phyloP scores from a whole-genome alignment of 2,888 invertebrate species.

The Gymnosoma rotundatum region DNA sequence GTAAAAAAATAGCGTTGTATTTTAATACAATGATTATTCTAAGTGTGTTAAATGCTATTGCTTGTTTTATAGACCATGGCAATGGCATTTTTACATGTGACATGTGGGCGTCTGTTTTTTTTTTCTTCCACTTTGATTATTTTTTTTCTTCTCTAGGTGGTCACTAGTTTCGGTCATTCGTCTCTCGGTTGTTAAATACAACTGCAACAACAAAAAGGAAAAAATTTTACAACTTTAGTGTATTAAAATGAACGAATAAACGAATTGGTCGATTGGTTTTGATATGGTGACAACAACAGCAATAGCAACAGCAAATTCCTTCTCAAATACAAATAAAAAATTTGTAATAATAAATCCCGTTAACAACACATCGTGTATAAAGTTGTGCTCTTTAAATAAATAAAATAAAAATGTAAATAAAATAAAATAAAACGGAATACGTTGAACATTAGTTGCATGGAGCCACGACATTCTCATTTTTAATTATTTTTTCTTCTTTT shows the following conservation, averaged over 20 bases:
- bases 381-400: neutral
- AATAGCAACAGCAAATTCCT: neutral
- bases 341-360: neutral
- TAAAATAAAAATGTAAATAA: neutral
- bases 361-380: neutral
- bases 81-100: constrained; percentile 64
- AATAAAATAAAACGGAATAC: constrained; percentile 4
- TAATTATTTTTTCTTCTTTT: constrained; percentile 1
- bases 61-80: constrained; percentile 54
- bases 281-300: constrained; percentile 29
- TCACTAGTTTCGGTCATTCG: constrained; percentile 50
- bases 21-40: neutral
- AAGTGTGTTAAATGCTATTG: constrained; percentile 40
- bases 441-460: constrained; percentile 15
- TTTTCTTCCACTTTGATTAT: neutral
- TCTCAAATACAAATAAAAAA: neutral
- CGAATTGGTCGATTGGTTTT: constrained; percentile 52
- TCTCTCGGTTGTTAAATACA: constrained; percentile 37
- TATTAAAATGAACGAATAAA: constrained; percentile 21
- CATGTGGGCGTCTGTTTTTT: constrained; percentile 41
- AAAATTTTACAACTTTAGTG: constrained; percentile 22
- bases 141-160: constrained; percentile 37
- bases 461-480: neutral
- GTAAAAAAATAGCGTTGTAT: too few relatives aligned
- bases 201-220: neutral